phyloP scores from a whole-genome alignment of 2,888 invertebrate species.

The Pseudoips prasinana region DNA sequence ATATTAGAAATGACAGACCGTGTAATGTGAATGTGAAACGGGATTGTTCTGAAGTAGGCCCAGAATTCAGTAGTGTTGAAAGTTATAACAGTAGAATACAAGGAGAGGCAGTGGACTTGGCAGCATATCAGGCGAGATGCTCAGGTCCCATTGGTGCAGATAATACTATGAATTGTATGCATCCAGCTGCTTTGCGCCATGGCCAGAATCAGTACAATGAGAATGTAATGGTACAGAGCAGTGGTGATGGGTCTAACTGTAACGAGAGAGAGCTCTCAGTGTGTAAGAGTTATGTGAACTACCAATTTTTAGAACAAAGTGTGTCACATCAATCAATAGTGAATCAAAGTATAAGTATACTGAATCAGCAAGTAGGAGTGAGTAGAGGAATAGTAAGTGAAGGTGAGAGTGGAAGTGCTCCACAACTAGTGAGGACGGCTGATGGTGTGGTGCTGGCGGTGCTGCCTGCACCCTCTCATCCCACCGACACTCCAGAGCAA shows the following conservation, averaged over 20 bases:
- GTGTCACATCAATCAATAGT: slow-evolving; percentile 77
- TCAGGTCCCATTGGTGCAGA: slow-evolving; percentile 44
- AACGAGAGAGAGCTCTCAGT: slow-evolving; percentile 63
- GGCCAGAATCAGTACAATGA: slow-evolving; percentile 63
- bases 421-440: slow-evolving; percentile 71
- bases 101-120: slow-evolving; percentile 49
- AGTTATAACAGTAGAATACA: slow-evolving; percentile 55
- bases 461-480: slow-evolving; percentile 55
- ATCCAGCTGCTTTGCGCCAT: slow-evolving; percentile 51
- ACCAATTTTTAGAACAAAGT: slow-evolving; percentile 79
- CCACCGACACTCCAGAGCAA: slow-evolving; percentile 49
- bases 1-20: slow-evolving; percentile 43
- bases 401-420: slow-evolving; percentile 52
- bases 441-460: slow-evolving; percentile 75
- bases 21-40: slow-evolving; percentile 44
- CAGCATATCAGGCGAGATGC: slow-evolving; percentile 63
- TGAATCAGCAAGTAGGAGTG: slow-evolving; percentile 76
- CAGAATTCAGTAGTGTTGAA: slow-evolving; percentile 55
- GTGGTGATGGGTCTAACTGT: slow-evolving; percentile 56
- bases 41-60: slow-evolving; percentile 48
- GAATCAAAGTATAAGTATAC: slow-evolving; percentile 77
- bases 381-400: slow-evolving; percentile 62
- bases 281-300: slow-evolving; percentile 73
- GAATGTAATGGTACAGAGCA: slow-evolving; percentile 59
- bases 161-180: slow-evolving; percentile 60